These are phyloP conservation scores for Philopotamus ludificatus DNA, from an alignment of 1,140 invertebrate species.

Conservation along the genomic window DNA sequence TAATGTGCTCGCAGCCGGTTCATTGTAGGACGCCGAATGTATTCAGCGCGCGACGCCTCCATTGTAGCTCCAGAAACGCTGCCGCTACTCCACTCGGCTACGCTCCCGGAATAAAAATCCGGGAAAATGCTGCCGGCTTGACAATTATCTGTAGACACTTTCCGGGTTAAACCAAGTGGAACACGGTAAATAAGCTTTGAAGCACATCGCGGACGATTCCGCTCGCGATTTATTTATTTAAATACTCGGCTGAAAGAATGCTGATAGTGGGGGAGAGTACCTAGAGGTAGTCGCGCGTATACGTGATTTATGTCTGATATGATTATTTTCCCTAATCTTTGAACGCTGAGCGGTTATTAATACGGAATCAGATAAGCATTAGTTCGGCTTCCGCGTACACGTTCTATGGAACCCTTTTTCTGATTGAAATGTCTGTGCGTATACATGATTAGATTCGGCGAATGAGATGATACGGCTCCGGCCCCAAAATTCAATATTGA, in stretches of 20 bases:
- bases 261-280: too few species aligned
- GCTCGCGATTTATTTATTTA: too few species aligned
- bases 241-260: too few species aligned
- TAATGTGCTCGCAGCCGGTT: slow-evolving; percentile 10
- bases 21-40: slow-evolving; percentile 13
- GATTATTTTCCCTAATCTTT: too few species aligned
- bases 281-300: too few species aligned
- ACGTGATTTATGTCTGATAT: too few species aligned
- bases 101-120: background rate
- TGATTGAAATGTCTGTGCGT: background rate
- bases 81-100: too few species aligned
- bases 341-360: background rate
- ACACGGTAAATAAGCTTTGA: too few species aligned
- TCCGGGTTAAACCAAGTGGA: too few species aligned
- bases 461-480: background rate
- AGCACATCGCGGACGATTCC: too few species aligned
- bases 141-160: too few species aligned
- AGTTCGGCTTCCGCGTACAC: background rate
- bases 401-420: background rate
- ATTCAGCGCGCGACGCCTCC: background rate
- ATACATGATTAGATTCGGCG: background rate
- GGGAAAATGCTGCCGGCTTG: too few species aligned
- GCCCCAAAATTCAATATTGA: slow-evolving; percentile 2
- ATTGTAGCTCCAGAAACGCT: slow-evolving; percentile 4
- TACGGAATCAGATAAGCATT: slow-evolving; percentile 2